phyloP scores from a whole-genome alignment of 2,888 invertebrate species.

The Notodonta dromedarius region DNA sequence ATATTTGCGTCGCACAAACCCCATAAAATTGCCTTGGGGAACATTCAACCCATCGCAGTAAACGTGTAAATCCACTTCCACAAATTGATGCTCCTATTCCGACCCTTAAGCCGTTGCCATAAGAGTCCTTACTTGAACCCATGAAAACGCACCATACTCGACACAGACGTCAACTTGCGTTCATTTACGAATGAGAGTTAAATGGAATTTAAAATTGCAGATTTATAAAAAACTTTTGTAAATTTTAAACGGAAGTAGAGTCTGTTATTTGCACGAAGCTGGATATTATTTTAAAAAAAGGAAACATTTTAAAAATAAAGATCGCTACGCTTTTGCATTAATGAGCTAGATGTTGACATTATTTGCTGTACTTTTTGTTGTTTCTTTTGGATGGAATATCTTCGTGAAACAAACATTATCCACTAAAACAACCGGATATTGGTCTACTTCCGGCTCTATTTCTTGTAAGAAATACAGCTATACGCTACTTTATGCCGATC shows the following conservation, averaged over 20 bases:
- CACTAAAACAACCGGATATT: too few species aligned
- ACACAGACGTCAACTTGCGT: conserved; percentile 20
- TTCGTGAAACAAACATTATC: too few species aligned
- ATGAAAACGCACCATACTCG: conserved; percentile 22
- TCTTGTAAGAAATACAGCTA: too few species aligned
- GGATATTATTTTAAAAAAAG: neutral
- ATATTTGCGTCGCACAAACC: conserved; percentile 33
- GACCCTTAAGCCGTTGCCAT: conserved; percentile 40
- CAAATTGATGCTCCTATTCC: conserved; percentile 45
- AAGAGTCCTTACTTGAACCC: conserved; percentile 33
- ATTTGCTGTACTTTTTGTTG: too few species aligned
- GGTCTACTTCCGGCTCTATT: too few species aligned
- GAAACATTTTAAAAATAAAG: conserved; percentile 24
- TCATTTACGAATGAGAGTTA: neutral
- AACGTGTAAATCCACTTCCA: conserved; percentile 44
- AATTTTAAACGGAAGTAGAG: neutral
- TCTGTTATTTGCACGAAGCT: neutral
- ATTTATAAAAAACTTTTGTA: neutral
- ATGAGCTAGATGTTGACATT: too few species aligned
- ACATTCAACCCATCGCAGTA: conserved; percentile 33
- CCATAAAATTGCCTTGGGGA: conserved; percentile 50
- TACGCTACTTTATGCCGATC: too few species aligned
- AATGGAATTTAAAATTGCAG: neutral
- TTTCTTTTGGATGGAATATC: too few species aligned
- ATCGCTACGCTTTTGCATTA: neutral